Conservation (phyloP, 2,113 vertebrate species). For the Lampris incognitus region DNA sequence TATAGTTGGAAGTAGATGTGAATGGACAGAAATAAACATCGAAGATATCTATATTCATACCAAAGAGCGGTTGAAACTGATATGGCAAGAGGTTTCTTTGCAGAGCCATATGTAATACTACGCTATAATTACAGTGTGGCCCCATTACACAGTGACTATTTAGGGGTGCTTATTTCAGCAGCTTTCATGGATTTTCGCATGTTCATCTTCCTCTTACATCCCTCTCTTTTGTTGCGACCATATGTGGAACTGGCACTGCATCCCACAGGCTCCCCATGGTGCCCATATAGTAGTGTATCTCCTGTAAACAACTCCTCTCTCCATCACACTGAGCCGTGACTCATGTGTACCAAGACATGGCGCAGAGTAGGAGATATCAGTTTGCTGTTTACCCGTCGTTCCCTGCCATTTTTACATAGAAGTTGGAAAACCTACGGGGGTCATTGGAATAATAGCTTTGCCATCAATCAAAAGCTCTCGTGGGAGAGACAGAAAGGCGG, state of each 20-base stretch:
- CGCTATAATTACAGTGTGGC: background rate
- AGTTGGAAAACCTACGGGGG: constrained; percentile 4
- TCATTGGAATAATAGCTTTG: constrained; percentile 44
- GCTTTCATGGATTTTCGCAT: background rate
- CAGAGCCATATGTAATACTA: background rate
- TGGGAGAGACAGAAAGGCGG: constrained; percentile 34
- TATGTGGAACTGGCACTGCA: constrained; percentile 58
- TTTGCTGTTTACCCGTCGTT: constrained; percentile 43
- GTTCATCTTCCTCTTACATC: constrained; percentile 41
- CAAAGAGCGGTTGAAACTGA: too few species aligned
- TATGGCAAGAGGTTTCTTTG: background rate
- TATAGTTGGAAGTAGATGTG: too few species aligned
- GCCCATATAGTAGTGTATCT: constrained; percentile 17
- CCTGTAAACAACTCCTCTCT: constrained; percentile 19
- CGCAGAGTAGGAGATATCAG: constrained; percentile 36
- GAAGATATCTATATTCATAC: too few species aligned
- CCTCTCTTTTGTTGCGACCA: constrained; percentile 22
- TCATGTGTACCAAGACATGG: constrained; percentile 50
- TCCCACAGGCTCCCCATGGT: constrained; percentile 46
- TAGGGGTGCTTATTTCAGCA: constrained; percentile 18
- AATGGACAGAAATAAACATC: too few species aligned
- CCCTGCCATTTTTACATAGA: constrained; percentile 23
- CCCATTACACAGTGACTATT: constrained; percentile 25
- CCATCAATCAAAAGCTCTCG: constrained; percentile 43
- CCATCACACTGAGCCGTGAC: constrained; percentile 34